Evolutionary conservation across 2,888 invertebrate genomes (phyloP).

Genomic region (Tiphia femorata): DNA sequence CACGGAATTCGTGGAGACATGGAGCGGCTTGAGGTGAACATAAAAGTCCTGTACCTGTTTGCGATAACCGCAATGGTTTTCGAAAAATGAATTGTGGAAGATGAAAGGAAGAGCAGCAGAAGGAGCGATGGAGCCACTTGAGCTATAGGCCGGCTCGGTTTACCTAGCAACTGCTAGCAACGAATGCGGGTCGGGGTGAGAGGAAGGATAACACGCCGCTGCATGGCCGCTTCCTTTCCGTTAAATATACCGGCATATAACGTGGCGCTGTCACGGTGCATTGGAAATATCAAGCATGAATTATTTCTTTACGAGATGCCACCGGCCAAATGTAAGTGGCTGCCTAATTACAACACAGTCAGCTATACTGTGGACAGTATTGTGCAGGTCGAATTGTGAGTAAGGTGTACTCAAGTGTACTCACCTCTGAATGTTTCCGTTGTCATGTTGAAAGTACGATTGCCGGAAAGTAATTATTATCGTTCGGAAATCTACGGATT

Average conservation of each 20-base stretch:
- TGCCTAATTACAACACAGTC: slow-evolving; percentile 31
- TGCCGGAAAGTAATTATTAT: slow-evolving; percentile 34
- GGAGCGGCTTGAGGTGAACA: too few relatives aligned
- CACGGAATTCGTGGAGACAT: too few relatives aligned
- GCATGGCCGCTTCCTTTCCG: too few relatives aligned
- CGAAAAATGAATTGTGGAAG: too few relatives aligned
- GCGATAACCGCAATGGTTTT: too few relatives aligned
- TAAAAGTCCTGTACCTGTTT: too few relatives aligned
- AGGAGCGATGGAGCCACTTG: too few relatives aligned
- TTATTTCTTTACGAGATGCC: slow-evolving; percentile 18
- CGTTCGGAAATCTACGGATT: slow-evolving; percentile 82
- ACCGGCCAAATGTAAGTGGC: slow-evolving; percentile 32
- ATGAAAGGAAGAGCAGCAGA: too few relatives aligned
- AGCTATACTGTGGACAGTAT: slow-evolving; percentile 6
- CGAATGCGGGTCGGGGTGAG: too few relatives aligned
- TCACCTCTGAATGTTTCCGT: slow-evolving; percentile 14
- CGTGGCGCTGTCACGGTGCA: slow-evolving; percentile 44
- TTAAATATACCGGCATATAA: slow-evolving; percentile 44
- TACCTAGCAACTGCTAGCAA: too few relatives aligned
- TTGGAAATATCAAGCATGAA: slow-evolving; percentile 23
- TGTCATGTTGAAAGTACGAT: slow-evolving; percentile 17
- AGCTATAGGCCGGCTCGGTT: too few relatives aligned
- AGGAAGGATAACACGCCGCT: too few relatives aligned
- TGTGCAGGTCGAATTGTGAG: slow-evolving; percentile 3
- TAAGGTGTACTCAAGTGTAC: background rate